These are phyloP conservation scores for Pararge aegeria DNA, from an alignment of 1,140 invertebrate genomes.

Conservation along the genomic window DNA sequence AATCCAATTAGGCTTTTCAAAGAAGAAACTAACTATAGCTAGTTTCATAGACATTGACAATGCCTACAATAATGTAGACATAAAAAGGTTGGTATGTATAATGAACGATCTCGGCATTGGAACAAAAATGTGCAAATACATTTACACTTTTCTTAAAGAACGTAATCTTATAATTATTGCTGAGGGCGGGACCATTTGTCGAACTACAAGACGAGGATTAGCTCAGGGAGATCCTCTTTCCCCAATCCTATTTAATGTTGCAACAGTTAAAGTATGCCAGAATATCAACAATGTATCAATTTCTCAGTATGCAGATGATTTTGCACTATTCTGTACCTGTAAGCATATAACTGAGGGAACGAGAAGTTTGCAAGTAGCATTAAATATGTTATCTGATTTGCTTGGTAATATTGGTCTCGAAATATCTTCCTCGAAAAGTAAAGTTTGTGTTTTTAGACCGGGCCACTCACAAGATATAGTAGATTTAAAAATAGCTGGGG, in stretches of 20 bases:
- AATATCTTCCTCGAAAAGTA: conserved; percentile 14
- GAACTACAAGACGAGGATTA: conserved; percentile 5
- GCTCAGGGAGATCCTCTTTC: conserved; percentile 20
- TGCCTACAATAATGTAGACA: conserved; percentile 9
- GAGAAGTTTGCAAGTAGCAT: not conserved
- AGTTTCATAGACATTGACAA: conserved; percentile 18
- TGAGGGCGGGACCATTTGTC: not conserved
- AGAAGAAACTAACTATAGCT: not conserved
- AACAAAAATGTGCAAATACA: conserved; percentile 8
- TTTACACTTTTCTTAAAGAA: not conserved
- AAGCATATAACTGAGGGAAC: not conserved
- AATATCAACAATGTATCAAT: conserved; percentile 16
- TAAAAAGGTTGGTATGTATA: not conserved
- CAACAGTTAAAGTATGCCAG: conserved; percentile 11
- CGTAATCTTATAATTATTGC: not conserved
- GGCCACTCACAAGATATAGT: not conserved
- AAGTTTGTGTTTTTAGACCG: conserved; percentile 24
- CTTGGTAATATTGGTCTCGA: not conserved
- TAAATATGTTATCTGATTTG: conserved; percentile 16
- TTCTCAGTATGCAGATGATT: conserved; percentile 38
- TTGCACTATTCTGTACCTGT: conserved; percentile 19
- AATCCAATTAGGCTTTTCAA: conserved; percentile 17
- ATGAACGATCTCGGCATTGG: conserved; percentile 7
- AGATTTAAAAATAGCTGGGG: conserved; percentile 8
- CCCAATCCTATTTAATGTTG: conserved; percentile 22